Evolutionary conservation across 1,140 invertebrate species (phyloP).

Genomic region (Microplitis mediator): DNA sequence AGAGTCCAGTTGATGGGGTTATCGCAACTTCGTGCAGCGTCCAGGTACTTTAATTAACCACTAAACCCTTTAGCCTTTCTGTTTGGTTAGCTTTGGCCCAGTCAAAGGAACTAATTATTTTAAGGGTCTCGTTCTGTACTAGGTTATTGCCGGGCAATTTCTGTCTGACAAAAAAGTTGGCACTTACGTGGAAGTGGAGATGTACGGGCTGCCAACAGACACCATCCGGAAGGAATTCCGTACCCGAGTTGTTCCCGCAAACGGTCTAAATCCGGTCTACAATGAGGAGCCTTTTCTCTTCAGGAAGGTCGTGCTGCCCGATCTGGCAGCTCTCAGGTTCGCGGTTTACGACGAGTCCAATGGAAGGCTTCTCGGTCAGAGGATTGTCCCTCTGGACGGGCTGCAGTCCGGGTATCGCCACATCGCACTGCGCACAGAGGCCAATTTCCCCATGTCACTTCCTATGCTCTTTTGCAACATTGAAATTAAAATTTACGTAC

Average conservation of each 20-base stretch:
- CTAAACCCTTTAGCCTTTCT: too few species aligned
- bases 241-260: constrained; percentile 93
- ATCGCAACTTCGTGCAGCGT: constrained; percentile 98
- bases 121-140: constrained; percentile 37
- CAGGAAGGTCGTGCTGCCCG: constrained; percentile 96
- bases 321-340: constrained; percentile 95
- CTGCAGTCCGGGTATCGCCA: constrained; percentile 97
- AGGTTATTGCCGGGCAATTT: constrained; percentile 99
- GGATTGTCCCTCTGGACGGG: constrained; percentile 97
- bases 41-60: constrained; percentile 67
- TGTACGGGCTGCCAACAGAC: constrained; percentile 99
- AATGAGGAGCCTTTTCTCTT: constrained; percentile 99
- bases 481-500: constrained; percentile 99
- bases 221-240: constrained; percentile 98
- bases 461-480: constrained; percentile 99
- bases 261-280: constrained; percentile 97
- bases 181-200: constrained; percentile 99
- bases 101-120: too few species aligned
- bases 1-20: constrained; percentile 98
- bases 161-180: constrained; percentile 98
- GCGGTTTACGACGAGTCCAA: constrained; percentile 97
- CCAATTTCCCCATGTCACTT: constrained; percentile 98
- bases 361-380: constrained; percentile 93
- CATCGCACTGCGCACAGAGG: constrained; percentile 96
- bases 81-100: too few species aligned